Base-by-base conservation (phyloP, 2,888 invertebrate species). In the Petrolisthes cinctipes region DNA sequence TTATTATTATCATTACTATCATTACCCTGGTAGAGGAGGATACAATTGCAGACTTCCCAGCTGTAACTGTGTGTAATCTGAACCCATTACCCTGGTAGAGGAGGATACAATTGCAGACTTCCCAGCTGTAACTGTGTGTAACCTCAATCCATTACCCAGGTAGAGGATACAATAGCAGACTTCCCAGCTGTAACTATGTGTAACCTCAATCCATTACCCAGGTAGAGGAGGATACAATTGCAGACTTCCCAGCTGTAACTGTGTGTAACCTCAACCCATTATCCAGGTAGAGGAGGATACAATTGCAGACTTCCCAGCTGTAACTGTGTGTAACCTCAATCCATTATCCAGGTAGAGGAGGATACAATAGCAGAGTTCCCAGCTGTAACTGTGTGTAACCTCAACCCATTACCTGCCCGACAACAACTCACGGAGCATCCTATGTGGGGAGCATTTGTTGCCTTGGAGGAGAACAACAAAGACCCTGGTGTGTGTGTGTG, bases 241-340 rank as follows among this genome's bases (percentile, higher is more conserved):
- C 51, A 1, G 17, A 73, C 54, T 89, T 86, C 85, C 89, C 89
- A 4, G 87, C 89, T 4, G 68, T 89, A 56, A 89, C 89, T 5
- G 51, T 89, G 4, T 89, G 89, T 73, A 89, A 86, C 85, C 88
- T 89, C n/a, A 89, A 89, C 83, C 23, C 11, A 82, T 57, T 75
- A 9, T 1, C 37, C 37, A 87, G 86, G 57, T 87, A 6, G 66
- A 56, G 6, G 85, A 85, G 75, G 89, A 89, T 11, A 61, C 51
- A n/a, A 51, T 53, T 11, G 86, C 51, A 1, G 17, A 73, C 54
- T 89, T 86, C 85, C 89, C 89, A 4, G 87, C 89, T 4, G 68
- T 89, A 56, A 89, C 89, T 5, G 51, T 89, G 4, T 89, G 89
- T 73, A 89, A 86, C 85, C 88, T 89, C n/a, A 89, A 89, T 81